Evolutionary conservation across 2,113 vertebrate species (phyloP).

Genomic region (Regulus satrapa): DNA sequence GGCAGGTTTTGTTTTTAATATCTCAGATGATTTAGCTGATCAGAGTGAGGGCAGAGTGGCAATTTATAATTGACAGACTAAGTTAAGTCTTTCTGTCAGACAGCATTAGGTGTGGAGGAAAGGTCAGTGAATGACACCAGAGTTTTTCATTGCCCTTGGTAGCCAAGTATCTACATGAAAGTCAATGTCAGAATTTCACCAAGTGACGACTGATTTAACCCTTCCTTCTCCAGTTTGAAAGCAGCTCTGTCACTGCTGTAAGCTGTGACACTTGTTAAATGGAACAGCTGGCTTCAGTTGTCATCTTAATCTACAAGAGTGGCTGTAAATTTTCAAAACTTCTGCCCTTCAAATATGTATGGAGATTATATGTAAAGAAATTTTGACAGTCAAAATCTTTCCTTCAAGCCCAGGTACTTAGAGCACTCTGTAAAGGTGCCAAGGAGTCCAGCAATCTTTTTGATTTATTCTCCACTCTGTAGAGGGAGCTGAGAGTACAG

Average conservation of each 20-base stretch:
- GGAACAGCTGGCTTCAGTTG: background rate
- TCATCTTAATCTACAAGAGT: background rate
- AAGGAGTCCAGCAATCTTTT: background rate
- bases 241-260: background rate
- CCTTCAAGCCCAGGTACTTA: background rate
- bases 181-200: background rate
- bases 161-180: background rate
- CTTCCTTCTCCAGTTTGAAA: background rate
- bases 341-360: background rate
- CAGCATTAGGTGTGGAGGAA: background rate
- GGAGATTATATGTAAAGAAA: background rate
- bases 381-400: background rate
- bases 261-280: background rate
- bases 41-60: background rate
- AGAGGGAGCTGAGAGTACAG: background rate
- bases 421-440: background rate
- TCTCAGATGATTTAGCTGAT: slow-evolving; percentile 41
- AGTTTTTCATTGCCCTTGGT: background rate
- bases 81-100: background rate
- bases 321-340: background rate
- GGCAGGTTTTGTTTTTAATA: slow-evolving; percentile 7
- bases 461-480: slow-evolving; percentile 11
- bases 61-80: slow-evolving; percentile 8
- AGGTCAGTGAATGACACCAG: background rate
- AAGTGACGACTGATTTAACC: background rate